Evolutionary conservation across 2,888 invertebrate genomes (phyloP).

Genomic region (Diarsia dahlii): DNA sequence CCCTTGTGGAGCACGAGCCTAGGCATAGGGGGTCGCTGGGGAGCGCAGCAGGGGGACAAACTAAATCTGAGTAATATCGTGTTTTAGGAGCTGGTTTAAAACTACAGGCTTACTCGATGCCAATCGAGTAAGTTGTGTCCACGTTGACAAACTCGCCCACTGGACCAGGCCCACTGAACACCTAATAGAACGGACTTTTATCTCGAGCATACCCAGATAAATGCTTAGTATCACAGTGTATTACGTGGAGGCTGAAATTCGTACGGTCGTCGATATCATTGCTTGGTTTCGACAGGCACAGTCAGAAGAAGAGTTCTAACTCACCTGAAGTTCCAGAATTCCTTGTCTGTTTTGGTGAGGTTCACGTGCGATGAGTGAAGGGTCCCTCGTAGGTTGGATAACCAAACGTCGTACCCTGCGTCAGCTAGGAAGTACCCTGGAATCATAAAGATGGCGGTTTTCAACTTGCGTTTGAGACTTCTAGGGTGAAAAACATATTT

Average conservation of each 20-base stretch:
- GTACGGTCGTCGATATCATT: neutral
- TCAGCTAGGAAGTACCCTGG: neutral
- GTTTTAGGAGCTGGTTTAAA: too few relatives aligned
- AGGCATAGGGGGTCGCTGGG: too few relatives aligned
- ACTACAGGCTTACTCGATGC: too few relatives aligned
- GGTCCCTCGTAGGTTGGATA: neutral
- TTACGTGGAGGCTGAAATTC: neutral
- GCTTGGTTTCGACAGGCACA: neutral
- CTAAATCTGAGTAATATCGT: too few relatives aligned
- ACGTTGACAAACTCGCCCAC: too few relatives aligned
- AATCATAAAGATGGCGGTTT: neutral
- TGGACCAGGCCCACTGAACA: neutral
- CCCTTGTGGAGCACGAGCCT: too few relatives aligned
- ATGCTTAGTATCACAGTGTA: neutral
- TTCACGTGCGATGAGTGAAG: neutral
- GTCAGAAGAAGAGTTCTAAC: neutral
- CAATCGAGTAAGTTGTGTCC: too few relatives aligned
- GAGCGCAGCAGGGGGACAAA: too few relatives aligned
- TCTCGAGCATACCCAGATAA: neutral
- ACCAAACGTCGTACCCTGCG: constrained; percentile 3
- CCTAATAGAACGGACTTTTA: neutral
- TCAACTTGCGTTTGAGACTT: neutral
- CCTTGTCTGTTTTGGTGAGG: neutral
- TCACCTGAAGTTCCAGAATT: neutral
- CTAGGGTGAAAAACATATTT: neutral